These are phyloP conservation scores for Cyphomyrus plagiostoma DNA, from an alignment of 2,113 vertebrate genomes.

Conservation along the genomic window DNA sequence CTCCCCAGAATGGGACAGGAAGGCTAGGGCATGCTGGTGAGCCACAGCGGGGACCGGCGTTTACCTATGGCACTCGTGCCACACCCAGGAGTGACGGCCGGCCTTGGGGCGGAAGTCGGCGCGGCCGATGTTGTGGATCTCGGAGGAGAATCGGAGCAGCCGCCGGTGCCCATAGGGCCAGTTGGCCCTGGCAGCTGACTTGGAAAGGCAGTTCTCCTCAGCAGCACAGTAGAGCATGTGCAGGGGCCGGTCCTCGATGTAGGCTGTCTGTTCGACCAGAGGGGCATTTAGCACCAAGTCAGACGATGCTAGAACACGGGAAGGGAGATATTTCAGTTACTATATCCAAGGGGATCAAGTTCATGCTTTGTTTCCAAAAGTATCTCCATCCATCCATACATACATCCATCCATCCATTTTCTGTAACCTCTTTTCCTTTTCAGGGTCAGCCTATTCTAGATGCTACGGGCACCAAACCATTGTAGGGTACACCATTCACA, in stretches of 20 bases:
- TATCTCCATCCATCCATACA: neutral
- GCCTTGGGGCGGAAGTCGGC: conserved; percentile 94
- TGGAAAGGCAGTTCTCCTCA: conserved; percentile 88
- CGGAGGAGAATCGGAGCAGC: conserved; percentile 93
- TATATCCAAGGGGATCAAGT: neutral
- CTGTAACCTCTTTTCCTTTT: too few relatives aligned
- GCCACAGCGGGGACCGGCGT: neutral
- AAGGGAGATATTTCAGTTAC: neutral
- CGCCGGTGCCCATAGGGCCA: conserved; percentile 95
- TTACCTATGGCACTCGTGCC: conserved; percentile 96
- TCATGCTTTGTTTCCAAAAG: neutral
- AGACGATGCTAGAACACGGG: conserved; percentile 69
- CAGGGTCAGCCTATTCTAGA: too few relatives aligned
- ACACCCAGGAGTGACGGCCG: conserved; percentile 94
- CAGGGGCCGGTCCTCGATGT: conserved; percentile 92
- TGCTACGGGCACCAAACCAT: too few relatives aligned
- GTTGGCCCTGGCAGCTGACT: conserved; percentile 78
- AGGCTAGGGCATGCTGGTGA: neutral
- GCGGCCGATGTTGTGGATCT: conserved; percentile 92
- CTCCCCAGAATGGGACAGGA: neutral
- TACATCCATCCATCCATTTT: neutral
- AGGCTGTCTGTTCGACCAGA: conserved; percentile 85
- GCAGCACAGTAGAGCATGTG: conserved; percentile 96
- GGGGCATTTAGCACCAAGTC: conserved; percentile 83
- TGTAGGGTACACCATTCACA: too few relatives aligned